These are phyloP conservation scores for Taenioides sp. DNA, from an alignment of 2,797 vertebrate genomes.

Conservation along the genomic window DNA sequence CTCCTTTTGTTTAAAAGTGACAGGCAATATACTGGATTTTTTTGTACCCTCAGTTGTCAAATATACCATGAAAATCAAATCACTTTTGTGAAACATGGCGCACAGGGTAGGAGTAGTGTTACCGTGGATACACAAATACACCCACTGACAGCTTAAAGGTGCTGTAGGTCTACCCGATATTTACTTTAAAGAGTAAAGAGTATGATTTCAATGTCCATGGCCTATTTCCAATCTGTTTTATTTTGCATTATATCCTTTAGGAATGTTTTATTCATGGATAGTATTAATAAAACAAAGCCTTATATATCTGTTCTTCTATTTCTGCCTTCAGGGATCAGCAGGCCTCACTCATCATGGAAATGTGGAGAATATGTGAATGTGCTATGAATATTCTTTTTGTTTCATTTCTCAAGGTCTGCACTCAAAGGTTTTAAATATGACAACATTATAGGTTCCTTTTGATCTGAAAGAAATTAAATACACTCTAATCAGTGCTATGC, in stretches of 20 bases:
- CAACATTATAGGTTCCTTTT: neutral
- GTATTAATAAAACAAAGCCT: constrained; percentile 62
- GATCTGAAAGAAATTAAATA: neutral
- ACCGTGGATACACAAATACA: too few species aligned
- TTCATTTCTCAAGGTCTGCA: neutral
- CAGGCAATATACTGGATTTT: neutral
- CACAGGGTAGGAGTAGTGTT: too few species aligned
- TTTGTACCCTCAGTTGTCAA: neutral
- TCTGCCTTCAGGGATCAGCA: constrained; percentile 41
- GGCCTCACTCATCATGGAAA: constrained; percentile 23
- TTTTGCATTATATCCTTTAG: constrained; percentile 48
- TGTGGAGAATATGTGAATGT: constrained; percentile 3
- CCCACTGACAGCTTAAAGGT: too few species aligned
- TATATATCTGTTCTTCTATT: constrained; percentile 33
- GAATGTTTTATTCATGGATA: constrained; percentile 56
- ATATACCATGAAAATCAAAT: too few species aligned
- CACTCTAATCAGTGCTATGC: neutral
- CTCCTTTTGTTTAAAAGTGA: neutral
- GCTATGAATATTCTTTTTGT: constrained; percentile 24
- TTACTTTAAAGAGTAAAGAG: neutral
- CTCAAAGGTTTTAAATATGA: neutral
- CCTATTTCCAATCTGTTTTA: constrained; percentile 51
- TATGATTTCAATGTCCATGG: constrained; percentile 11
- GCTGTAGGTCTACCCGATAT: too few species aligned
- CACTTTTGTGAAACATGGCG: too few species aligned